These are phyloP conservation scores for Cheilosia urbana DNA, from an alignment of 2,888 invertebrate species.

Conservation along the genomic window DNA sequence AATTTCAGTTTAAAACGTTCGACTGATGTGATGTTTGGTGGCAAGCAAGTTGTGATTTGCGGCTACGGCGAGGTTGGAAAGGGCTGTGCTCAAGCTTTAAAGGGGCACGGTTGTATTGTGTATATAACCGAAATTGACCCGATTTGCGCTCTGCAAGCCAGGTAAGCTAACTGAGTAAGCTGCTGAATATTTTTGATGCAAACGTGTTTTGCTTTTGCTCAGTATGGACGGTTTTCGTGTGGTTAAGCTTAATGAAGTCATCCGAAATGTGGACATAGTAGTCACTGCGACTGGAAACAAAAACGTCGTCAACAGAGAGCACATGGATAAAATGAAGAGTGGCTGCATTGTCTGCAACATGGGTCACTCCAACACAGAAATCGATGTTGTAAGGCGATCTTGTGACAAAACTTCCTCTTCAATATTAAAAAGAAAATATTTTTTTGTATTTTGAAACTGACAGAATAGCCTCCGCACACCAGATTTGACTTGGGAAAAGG, in stretches of 20 bases:
- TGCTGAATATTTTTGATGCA: background rate
- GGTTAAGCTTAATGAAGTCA: constrained; percentile 96
- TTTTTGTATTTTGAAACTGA: constrained; percentile 75
- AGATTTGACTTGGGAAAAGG: constrained; percentile 98
- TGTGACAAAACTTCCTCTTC: background rate
- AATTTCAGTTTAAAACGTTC: constrained; percentile 83
- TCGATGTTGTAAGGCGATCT: constrained; percentile 89
- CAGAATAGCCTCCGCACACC: constrained; percentile 95
- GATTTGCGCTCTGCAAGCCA: constrained; percentile 98
- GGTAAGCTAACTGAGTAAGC: constrained; percentile 84
- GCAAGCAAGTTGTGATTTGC: constrained; percentile 97
- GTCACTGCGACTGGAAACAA: constrained; percentile 99
- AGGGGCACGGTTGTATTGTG: constrained; percentile 96
- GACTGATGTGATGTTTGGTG: constrained; percentile 97
- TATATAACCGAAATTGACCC: constrained; percentile 97
- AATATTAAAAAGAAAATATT: no score
- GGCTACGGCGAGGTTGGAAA: constrained; percentile 99
- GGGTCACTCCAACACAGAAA: constrained; percentile 98
- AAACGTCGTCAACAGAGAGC: constrained; percentile 96
- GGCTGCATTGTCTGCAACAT: constrained; percentile 98
- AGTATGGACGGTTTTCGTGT: constrained; percentile 98
- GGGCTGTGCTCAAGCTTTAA: constrained; percentile 97
- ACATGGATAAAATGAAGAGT: constrained; percentile 98
- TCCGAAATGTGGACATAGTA: constrained; percentile 96
- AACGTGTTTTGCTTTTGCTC: background rate